phyloP scores from a whole-genome alignment of 2,797 vertebrate genomes.

The Enteromius argenteus region DNA sequence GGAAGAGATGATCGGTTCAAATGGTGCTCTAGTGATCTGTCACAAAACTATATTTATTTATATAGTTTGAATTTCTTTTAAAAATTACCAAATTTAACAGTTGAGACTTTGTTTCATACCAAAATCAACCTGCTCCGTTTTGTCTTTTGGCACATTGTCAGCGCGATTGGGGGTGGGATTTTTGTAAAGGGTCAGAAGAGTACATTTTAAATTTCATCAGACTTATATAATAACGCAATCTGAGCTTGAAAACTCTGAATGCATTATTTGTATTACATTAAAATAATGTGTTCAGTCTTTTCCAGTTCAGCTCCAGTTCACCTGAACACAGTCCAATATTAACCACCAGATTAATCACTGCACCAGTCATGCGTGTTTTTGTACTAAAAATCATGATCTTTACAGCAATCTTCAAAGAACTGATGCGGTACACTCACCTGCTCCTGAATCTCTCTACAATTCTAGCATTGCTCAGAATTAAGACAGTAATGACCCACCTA shows the following conservation, averaged over 20 bases:
- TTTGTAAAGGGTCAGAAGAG: background rate
- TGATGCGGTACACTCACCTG: constrained; percentile 70
- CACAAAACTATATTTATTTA: background rate
- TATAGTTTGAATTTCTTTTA: background rate
- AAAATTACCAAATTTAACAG: background rate
- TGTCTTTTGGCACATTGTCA: background rate
- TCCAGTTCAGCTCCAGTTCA: constrained; percentile 4
- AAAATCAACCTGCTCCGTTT: background rate
- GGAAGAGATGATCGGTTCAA: background rate
- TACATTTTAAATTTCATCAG: background rate
- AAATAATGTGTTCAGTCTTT: background rate
- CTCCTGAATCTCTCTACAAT: constrained; percentile 73
- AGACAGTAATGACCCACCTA: constrained; percentile 80
- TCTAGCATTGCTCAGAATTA: constrained; percentile 70
- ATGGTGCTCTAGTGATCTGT: background rate
- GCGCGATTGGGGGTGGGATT: background rate
- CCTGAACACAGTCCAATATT: constrained; percentile 19
- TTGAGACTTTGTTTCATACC: background rate
- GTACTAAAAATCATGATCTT: constrained; percentile 69
- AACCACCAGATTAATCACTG: constrained; percentile 68
- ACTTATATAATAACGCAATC: background rate
- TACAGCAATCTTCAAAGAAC: constrained; percentile 69
- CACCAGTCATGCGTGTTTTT: constrained; percentile 71
- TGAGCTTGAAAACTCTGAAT: constrained; percentile 14
- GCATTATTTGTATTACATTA: constrained; percentile 9